Evolutionary conservation across 2,113 vertebrate genomes (phyloP).

Genomic region (Hassar affinis): DNA sequence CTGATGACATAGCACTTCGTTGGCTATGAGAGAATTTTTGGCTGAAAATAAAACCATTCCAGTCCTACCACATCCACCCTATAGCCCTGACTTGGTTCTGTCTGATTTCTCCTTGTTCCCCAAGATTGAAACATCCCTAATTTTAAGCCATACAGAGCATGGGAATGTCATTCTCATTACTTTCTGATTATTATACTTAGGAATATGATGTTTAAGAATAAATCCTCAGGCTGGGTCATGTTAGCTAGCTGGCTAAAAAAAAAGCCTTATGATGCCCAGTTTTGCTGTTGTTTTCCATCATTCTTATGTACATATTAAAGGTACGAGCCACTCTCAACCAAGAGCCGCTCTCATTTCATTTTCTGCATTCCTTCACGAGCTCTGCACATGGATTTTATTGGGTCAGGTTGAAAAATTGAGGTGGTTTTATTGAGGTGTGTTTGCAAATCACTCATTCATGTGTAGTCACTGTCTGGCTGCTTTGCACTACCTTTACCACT

Average conservation of each 20-base stretch:
- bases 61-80: too few species aligned
- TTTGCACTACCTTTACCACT: slow-evolving; percentile 61
- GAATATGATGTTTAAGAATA: not conserved
- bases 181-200: not conserved
- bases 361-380: not conserved
- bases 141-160: too few species aligned
- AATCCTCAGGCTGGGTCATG: not conserved
- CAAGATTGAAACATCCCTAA: too few species aligned
- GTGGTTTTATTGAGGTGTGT: slow-evolving; percentile 31
- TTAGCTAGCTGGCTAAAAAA: not conserved
- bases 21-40: too few species aligned
- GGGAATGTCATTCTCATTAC: too few species aligned
- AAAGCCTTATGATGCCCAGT: not conserved
- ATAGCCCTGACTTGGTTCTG: too few species aligned
- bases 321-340: not conserved
- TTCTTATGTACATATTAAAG: not conserved
- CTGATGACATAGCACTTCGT: too few species aligned
- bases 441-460: slow-evolving; percentile 55
- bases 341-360: not conserved
- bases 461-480: slow-evolving; percentile 58
- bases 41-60: too few species aligned
- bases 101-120: too few species aligned
- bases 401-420: slow-evolving; percentile 19
- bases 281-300: too few species aligned
- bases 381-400: not conserved